Evolutionary conservation across 2,797 vertebrate species (phyloP), one percentile per base, ranked within the genome.

Genomic region (Microcaecilia unicolor): DNA sequence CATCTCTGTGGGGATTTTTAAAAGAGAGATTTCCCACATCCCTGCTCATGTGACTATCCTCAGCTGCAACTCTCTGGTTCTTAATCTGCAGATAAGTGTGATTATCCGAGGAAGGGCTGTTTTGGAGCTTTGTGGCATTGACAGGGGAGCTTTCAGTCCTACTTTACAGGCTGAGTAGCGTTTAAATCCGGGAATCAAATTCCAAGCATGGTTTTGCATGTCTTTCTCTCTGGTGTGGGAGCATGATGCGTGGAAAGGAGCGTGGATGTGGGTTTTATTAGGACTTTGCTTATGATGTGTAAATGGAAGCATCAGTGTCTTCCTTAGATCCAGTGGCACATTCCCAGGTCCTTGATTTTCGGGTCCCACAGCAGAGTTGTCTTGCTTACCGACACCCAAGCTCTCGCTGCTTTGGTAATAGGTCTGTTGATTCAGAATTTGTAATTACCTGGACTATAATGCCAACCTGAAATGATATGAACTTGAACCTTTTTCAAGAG

Each of bases 51-150:
- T 70, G 67, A 72, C 83, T 70, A 61, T 64, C 75, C 67, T 81
- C 88, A 90, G 86, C 85, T 90, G 89, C 74, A 64, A 48, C 83
- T 83, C 78, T 76, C 60, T 76, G 71, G 72, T 57, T 85, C 84
- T 87, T 96, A 97, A 95, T 97, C 91, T 91, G 76, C 71, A 82
- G 85, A 91, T 92, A 90, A 88, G 85, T 56, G 52, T 46, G 83
- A 90, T 91, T 91, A 92, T 91, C 84, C 81, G 56, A 61, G 80
- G 73, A 83, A 73, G 65, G 65, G 73, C 89, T 86, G 81, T 87
- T n/a, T 89, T 77, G 72, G 84, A 72, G 85, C 86, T 90, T 90
- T 92, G 87, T 87, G 85, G 74, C 80, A 67, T 80, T 82, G 64
- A 89, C 86, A 81, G 83, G 85, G 80, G 84, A 89, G 73, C 84